Conservation (phyloP, 2,888 invertebrate species). For the Acrobasis suavella region DNA sequence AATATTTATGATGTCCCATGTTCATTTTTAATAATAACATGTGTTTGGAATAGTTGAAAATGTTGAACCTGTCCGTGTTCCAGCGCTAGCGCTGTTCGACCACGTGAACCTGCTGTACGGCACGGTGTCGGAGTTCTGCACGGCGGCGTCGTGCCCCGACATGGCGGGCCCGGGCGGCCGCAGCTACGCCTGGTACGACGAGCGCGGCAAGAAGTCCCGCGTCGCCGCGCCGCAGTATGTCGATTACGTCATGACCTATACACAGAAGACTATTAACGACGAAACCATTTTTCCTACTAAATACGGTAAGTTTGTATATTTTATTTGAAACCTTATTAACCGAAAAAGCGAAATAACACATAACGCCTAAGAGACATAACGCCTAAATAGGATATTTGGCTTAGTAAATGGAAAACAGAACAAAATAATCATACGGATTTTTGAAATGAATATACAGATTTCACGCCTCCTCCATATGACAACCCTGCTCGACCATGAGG, state of each 20-base stretch:
- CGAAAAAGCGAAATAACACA: too few species aligned
- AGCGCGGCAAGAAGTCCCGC: conserved; percentile 98
- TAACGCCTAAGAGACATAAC: too few species aligned
- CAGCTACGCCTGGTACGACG: conserved; percentile 99
- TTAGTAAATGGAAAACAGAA: too few species aligned
- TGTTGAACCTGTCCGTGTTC: conserved; percentile 44
- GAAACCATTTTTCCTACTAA: conserved; percentile 99
- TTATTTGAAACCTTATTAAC: too few species aligned
- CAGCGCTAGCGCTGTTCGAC: conserved; percentile 98
- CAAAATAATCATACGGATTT: too few species aligned
- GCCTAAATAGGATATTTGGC: too few species aligned
- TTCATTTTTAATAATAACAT: too few species aligned
- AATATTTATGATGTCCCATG: not conserved
- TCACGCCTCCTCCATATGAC: too few species aligned
- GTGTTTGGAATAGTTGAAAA: too few species aligned
- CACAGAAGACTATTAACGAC: conserved; percentile 98
- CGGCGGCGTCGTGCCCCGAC: conserved; percentile 96
- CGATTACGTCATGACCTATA: conserved; percentile 99
- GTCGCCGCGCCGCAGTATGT: conserved; percentile 99
- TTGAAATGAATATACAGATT: too few species aligned
- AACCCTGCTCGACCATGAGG: too few species aligned
- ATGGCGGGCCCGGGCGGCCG: conserved; percentile 98
- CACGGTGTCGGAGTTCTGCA: conserved; percentile 99
- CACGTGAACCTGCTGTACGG: conserved; percentile 99
- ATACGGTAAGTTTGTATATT: conserved; percentile 87